Conservation (phyloP, 37 sponge, comb jelly and placozoan genomes). For the Halisarca cf. caerulea region DNA sequence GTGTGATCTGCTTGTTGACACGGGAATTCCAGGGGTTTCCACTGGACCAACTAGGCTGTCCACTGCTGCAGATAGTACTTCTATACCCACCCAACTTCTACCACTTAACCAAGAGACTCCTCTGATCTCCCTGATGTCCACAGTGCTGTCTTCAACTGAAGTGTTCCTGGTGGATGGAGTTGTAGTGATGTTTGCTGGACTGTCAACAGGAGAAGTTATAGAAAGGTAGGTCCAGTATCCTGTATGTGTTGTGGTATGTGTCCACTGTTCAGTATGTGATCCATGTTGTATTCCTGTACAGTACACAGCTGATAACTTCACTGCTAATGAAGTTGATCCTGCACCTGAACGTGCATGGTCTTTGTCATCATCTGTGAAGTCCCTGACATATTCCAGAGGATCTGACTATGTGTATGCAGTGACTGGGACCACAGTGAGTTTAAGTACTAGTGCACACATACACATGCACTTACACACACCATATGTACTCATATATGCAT, state of each 20-base stretch:
- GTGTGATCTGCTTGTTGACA: too few relatives aligned
- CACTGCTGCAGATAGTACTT: neutral
- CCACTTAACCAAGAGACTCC: neutral
- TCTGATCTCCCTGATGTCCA: neutral
- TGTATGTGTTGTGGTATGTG: too few relatives aligned
- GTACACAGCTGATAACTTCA: neutral
- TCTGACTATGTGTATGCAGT: constrained; percentile 45
- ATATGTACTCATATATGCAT: too few relatives aligned
- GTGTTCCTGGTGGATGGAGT: constrained; percentile 9
- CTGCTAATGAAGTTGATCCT: neutral
- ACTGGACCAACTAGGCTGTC: neutral
- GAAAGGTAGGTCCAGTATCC: neutral
- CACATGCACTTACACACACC: too few relatives aligned
- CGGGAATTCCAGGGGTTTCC: neutral
- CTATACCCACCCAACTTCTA: neutral
- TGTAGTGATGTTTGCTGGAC: neutral
- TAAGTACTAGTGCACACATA: too few relatives aligned
- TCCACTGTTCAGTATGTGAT: neutral
- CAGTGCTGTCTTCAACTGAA: neutral
- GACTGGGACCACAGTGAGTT: constrained; percentile 27
- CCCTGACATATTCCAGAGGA: constrained; percentile 38
- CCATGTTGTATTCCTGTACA: neutral
- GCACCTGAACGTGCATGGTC: neutral
- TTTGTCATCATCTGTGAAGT: constrained; percentile 25
- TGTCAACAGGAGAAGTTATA: neutral